Evolutionary conservation across 2,113 vertebrate genomes (phyloP).

Genomic region (Dromas ardeola): DNA sequence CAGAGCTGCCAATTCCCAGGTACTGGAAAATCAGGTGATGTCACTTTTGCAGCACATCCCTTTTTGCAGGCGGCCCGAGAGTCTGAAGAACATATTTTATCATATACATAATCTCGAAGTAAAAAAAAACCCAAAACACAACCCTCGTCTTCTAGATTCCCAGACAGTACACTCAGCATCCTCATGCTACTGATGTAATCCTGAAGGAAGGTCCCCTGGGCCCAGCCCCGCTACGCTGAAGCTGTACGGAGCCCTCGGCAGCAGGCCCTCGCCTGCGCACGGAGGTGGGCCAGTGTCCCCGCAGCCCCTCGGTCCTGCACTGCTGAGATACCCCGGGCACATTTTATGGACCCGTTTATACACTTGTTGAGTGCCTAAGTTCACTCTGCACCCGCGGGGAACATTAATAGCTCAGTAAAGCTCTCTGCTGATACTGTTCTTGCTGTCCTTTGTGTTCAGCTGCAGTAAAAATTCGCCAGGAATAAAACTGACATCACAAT

Average conservation of each 20-base stretch:
- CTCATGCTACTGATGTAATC: conserved; percentile 59
- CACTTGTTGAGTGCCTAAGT: background rate
- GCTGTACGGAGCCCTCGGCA: background rate
- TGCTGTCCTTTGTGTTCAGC: background rate
- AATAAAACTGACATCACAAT: background rate
- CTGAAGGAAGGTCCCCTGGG: conserved; percentile 15
- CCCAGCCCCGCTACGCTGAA: background rate
- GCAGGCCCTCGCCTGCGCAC: fast-evolving
- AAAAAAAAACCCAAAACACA: too few species aligned
- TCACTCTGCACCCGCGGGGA: background rate
- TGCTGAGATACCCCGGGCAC: background rate
- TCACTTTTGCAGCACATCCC: background rate
- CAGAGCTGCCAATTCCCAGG: background rate
- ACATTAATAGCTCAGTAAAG: background rate
- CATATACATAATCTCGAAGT: background rate
- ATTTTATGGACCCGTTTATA: background rate
- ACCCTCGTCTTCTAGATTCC: conserved; percentile 36
- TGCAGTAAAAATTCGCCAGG: background rate
- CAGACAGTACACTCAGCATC: conserved; percentile 71
- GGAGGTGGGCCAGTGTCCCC: background rate
- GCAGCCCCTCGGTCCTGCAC: background rate
- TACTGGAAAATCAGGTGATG: background rate
- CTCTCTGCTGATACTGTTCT: background rate
- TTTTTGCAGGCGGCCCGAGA: background rate
- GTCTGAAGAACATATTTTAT: conserved; percentile 31